These are phyloP conservation scores for Pollachius pollachius DNA, from an alignment of 2,113 vertebrate genomes.

Conservation along the genomic window DNA sequence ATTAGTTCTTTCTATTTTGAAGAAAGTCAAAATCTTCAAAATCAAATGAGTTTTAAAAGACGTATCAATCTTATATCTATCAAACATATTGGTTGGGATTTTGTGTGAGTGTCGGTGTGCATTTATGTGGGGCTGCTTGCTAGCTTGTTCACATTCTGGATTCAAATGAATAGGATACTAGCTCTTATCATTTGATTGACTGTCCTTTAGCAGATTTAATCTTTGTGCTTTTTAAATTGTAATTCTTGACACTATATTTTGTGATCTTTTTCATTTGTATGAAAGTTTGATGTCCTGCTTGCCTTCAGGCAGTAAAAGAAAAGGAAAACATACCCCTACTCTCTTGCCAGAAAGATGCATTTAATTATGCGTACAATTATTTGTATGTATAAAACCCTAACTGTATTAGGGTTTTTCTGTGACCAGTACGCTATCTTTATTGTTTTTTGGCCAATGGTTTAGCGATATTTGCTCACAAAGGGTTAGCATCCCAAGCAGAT, in stretches of 20 bases:
- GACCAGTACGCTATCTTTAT: too few species aligned
- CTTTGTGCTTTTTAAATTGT: neutral
- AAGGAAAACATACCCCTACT: neutral
- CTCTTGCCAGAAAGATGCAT: neutral
- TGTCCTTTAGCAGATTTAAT: too few species aligned
- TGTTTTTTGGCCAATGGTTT: too few species aligned
- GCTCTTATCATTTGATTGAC: neutral
- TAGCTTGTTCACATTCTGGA: constrained; percentile 43
- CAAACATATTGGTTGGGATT: constrained; percentile 1
- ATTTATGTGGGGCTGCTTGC: constrained; percentile 29
- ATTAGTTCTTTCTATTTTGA: neutral
- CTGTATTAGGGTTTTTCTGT: too few species aligned
- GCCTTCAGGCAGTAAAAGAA: neutral
- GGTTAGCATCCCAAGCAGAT: constrained; percentile 37
- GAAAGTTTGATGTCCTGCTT: too few species aligned
- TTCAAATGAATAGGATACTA: constrained; percentile 7
- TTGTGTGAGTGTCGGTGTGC: constrained; percentile 36
- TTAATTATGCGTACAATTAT: neutral
- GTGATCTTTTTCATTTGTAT: too few species aligned
- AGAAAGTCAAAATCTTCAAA: neutral
- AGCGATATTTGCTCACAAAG: constrained; percentile 30
- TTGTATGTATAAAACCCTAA: neutral
- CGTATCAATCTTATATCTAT: neutral
- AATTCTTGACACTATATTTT: neutral
- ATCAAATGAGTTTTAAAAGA: neutral